phyloP scores from a whole-genome alignment of 2,888 invertebrate genomes.

The Tetrapedia diversipes region DNA sequence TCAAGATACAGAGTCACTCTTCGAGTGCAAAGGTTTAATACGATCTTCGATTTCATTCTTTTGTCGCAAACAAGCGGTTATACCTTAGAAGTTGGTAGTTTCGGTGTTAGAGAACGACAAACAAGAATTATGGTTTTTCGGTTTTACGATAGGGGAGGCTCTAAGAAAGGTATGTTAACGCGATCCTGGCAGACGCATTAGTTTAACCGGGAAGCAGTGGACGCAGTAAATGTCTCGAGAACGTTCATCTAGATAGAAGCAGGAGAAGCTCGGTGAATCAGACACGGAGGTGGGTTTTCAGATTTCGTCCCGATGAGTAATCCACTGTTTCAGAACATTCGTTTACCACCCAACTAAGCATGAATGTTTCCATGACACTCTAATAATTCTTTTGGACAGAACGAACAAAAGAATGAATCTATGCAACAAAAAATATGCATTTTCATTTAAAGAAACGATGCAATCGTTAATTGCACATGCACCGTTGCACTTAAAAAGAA shows the following conservation, averaged over 20 bases:
- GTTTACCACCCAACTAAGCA: neutral
- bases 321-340: slow-evolving; percentile 19
- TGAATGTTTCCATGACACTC: too few species aligned
- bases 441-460: too few species aligned
- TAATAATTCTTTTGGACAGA: too few species aligned
- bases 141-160: neutral
- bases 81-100: too few species aligned
- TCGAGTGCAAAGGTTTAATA: too few species aligned
- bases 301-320: slow-evolving; percentile 59
- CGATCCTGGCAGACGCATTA: slow-evolving; percentile 23
- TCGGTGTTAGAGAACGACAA: neutral
- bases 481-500: too few species aligned
- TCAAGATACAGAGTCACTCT: too few species aligned
- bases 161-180: neutral
- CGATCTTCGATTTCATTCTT: too few species aligned
- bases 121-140: neutral
- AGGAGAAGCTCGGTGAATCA: slow-evolving; percentile 39
- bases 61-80: too few species aligned
- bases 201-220: slow-evolving; percentile 25
- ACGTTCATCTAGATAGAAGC: slow-evolving; percentile 31
- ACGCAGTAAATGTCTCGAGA: slow-evolving; percentile 32
- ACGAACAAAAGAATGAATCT: too few species aligned
- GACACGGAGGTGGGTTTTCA: slow-evolving; percentile 38
- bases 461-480: too few species aligned
- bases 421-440: too few species aligned